Base-by-base conservation (phyloP, 2,113 vertebrate species). In the Rhegmatorhina hoffmannsi region DNA sequence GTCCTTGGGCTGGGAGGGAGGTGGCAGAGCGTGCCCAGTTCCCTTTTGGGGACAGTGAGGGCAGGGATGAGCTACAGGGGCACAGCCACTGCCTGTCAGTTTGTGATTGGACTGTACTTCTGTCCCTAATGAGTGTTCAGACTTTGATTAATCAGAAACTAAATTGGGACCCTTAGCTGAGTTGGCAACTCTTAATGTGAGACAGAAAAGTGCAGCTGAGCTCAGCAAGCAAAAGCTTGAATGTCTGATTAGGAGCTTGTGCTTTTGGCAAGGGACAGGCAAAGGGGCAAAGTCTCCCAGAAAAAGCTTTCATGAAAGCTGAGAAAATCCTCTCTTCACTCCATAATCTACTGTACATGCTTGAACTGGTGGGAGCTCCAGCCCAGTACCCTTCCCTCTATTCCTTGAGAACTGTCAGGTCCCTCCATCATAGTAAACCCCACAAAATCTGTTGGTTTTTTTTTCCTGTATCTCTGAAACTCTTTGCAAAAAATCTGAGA, bases 11-110 rank as follows among this genome's bases (percentile, higher is more conserved):
- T 64, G 38, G 38, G 38, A n/a, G 38, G 38, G 38, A n/a, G 47
- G 29, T 64, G 44, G 85, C 50, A 69, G 23, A 1, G 7, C 4
- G 0, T 23, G 46, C 43, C 6, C 0, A 5, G 56, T 17, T 49
- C 67, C 8, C 20, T 10, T 17, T 81, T 0, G 0, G 34, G 43
- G 33, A 58, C 2, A 4, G 1, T 0, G 18, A 52, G 36, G 1
- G 8, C 13, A 29, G 50, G n/a, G n/a, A 12, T 31, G 44, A 76
- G 72, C 46, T 77, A 6, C 12, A 2, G 33, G 52, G 24, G 1
- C 40, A 23, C 1, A 9, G 50, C 60, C 3, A 14, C 70, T 10
- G 5, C 38, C 83, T 77, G 15, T 8, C 0, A 26, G 34, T 20
- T 47, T 55, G 84, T 17, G 73, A 14, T 34, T 72, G 87, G 26